phyloP scores from a whole-genome alignment of 2,797 vertebrate genomes.

The Diplodus sargus region DNA sequence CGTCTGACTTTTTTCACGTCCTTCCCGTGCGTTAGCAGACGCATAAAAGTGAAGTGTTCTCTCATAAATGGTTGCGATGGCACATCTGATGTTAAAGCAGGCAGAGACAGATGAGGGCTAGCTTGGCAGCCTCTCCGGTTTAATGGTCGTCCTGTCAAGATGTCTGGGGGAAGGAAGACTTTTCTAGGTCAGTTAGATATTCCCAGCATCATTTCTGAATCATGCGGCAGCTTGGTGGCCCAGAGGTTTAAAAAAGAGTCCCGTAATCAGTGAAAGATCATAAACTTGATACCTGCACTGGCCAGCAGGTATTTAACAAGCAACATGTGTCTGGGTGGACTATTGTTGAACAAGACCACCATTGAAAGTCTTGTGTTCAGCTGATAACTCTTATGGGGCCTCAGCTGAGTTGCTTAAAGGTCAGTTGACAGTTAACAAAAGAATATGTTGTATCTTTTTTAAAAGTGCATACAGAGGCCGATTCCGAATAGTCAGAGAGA shows the following conservation, averaged over 20 bases:
- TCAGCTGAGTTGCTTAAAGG: slow-evolving; percentile 44
- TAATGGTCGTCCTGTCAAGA: slow-evolving; percentile 9
- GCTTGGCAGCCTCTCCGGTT: slow-evolving; percentile 1
- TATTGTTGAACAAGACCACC: slow-evolving; percentile 20
- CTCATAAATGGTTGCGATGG: slow-evolving; percentile 48
- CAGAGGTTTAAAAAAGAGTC: slow-evolving; percentile 4
- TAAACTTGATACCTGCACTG: background rate
- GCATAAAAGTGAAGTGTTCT: slow-evolving; percentile 59
- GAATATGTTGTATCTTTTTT: background rate
- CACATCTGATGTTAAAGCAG: slow-evolving; percentile 37
- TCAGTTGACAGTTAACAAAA: slow-evolving; percentile 18
- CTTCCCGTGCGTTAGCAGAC: slow-evolving; percentile 50
- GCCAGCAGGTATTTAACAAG: slow-evolving; percentile 5
- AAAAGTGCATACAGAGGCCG: background rate
- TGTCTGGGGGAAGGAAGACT: background rate
- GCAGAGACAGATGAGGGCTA: slow-evolving; percentile 1
- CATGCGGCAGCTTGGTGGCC: slow-evolving; percentile 11
- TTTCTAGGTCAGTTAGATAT: slow-evolving; percentile 15
- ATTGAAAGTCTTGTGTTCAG: slow-evolving; percentile 34
- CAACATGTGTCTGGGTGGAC: background rate
- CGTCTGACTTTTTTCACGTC: slow-evolving; percentile 25
- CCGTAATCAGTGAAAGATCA: background rate
- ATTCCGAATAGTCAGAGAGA: background rate
- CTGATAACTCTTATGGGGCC: background rate
- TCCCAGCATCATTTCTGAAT: slow-evolving; percentile 15